Evolutionary conservation across 2,888 invertebrate species (phyloP).

Genomic region (Volucella inanis): DNA sequence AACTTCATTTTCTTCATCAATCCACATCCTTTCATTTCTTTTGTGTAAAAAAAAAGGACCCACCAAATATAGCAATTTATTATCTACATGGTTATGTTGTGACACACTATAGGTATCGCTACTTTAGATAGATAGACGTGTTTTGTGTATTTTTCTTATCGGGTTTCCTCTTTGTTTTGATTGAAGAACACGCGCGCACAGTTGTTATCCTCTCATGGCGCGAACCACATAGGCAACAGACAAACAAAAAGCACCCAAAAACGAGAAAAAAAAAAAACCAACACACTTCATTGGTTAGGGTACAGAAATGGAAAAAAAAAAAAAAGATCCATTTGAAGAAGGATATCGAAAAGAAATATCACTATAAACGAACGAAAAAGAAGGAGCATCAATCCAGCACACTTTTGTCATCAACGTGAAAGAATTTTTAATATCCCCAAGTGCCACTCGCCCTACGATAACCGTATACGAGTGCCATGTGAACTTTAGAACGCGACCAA

Average conservation of each 20-base stretch:
- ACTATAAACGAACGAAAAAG: conserved; percentile 32
- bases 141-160: conserved; percentile 59
- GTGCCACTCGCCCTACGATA: conserved; percentile 4
- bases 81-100: conserved; percentile 68
- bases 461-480: neutral
- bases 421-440: conserved; percentile 62
- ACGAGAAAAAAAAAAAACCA: conserved; percentile 15
- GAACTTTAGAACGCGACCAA: neutral
- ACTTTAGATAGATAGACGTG: conserved; percentile 26
- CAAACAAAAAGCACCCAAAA: conserved; percentile 13
- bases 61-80: conserved; percentile 68
- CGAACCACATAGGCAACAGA: neutral
- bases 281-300: neutral
- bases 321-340: conserved; percentile 49
- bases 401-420: conserved; percentile 38
- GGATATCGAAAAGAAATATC: conserved; percentile 68
- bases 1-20: too few relatives aligned
- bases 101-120: conserved; percentile 61
- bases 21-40: too few relatives aligned
- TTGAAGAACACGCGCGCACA: conserved; percentile 24
- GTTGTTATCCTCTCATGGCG: conserved; percentile 17
- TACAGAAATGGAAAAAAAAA: conserved; percentile 11
- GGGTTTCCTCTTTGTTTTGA: conserved; percentile 33
- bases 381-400: conserved; percentile 1
- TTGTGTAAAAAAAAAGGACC: conserved; percentile 4